A percentile compares a stretch with the other conserved stretches of the same genome.
These are phyloP conservation scores for Bhutanitis thaidina DNA, from an alignment of 2,888 invertebrate genomes.

Conservation along the genomic window DNA sequence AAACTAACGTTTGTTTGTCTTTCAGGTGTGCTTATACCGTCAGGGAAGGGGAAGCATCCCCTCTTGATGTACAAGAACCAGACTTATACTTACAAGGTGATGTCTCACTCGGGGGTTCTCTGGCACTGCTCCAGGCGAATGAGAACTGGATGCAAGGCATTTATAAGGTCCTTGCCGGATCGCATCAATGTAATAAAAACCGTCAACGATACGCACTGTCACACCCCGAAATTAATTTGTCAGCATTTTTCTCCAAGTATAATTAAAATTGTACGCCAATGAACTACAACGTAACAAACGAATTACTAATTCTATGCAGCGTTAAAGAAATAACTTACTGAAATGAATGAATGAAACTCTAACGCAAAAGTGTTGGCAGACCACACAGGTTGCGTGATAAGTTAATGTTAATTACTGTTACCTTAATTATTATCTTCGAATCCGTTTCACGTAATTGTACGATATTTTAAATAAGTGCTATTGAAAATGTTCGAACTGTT, in stretches of 20 bases:
- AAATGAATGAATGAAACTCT: no score
- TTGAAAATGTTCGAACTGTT: no score
- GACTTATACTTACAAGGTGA: constrained; percentile 51
- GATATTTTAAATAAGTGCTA: no score
- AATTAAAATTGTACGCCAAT: background rate
- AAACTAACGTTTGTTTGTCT: constrained; percentile 19
- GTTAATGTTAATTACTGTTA: no score
- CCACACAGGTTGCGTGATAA: no score
- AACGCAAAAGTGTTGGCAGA: no score
- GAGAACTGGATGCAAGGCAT: constrained; percentile 58
- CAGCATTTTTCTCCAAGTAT: background rate
- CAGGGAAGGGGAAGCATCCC: constrained; percentile 58
- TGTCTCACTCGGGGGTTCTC: constrained; percentile 43
- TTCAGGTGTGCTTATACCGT: constrained; percentile 51
- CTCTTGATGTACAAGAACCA: constrained; percentile 48
- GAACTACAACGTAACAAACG: background rate
- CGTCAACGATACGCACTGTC: constrained; percentile 43
- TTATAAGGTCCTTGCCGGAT: constrained; percentile 42
- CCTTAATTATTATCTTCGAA: no score
- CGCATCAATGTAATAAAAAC: constrained; percentile 36
- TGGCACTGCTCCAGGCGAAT: constrained; percentile 60
- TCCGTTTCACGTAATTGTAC: no score
- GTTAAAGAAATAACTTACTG: no score
- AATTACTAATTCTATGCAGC: no score
- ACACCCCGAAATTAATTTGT: constrained; percentile 26